A percentile compares a stretch with the other conserved stretches of the same genome.
phyloP scores from a whole-genome alignment of 2,113 vertebrate species.

The Scomber scombrus region DNA sequence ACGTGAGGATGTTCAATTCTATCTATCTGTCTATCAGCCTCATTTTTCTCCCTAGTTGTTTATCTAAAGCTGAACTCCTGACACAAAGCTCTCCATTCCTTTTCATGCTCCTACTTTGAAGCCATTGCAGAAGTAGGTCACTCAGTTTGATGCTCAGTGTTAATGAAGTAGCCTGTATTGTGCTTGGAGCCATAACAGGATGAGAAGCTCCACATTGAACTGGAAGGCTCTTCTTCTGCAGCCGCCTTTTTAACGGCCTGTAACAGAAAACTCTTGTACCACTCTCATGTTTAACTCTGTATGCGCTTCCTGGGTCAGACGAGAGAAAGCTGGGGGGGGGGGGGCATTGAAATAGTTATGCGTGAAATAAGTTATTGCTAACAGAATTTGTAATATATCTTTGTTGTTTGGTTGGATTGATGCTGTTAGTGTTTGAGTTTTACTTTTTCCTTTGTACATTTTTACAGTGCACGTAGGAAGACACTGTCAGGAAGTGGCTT shows the following conservation, averaged over 20 bases:
- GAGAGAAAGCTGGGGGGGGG: constrained; percentile 48
- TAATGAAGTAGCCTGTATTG: constrained; percentile 57
- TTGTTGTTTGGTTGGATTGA: constrained; percentile 92
- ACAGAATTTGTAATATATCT: constrained; percentile 98
- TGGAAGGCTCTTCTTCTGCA: constrained; percentile 22
- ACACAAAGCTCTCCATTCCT: constrained; percentile 27
- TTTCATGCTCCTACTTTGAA: constrained; percentile 43
- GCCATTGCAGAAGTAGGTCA: constrained; percentile 66
- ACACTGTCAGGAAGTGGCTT: constrained; percentile 84
- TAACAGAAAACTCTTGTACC: constrained; percentile 36
- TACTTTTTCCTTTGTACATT: constrained; percentile 57
- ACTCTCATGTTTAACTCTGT: constrained; percentile 24
- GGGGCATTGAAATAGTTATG: too few species aligned
- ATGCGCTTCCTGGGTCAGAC: constrained; percentile 67
- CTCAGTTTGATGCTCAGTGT: constrained; percentile 57
- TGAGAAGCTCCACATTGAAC: constrained; percentile 4
- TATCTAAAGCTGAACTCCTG: constrained; percentile 7
- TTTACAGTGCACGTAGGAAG: constrained; percentile 80
- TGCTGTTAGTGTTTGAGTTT: constrained; percentile 91
- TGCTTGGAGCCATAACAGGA: constrained; percentile 32
- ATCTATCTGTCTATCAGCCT: not conserved
- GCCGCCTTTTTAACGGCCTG: constrained; percentile 37
- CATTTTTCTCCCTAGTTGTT: constrained; percentile 23
- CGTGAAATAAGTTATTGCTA: constrained; percentile 99
- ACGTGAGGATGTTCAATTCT: not conserved